These are phyloP conservation scores for Paratrypauchen microcephalus DNA, from an alignment of 2,797 vertebrate species.

Conservation along the genomic window DNA sequence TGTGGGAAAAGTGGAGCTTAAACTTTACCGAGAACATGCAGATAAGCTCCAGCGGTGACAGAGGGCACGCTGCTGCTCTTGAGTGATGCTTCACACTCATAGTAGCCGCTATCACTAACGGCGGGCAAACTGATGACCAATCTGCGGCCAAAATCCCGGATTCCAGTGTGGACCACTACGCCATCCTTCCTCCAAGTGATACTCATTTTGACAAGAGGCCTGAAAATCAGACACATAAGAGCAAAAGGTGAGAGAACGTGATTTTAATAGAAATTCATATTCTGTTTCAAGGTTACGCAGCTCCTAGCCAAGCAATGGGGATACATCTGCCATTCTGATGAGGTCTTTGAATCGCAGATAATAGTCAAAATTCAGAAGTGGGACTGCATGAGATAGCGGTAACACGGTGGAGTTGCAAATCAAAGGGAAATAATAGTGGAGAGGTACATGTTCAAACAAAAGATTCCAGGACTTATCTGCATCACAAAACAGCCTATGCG, in stretches of 20 bases:
- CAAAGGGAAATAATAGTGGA: slow-evolving; percentile 52
- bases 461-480: slow-evolving; percentile 50
- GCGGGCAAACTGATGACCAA: slow-evolving; percentile 87
- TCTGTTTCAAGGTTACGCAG: slow-evolving; percentile 67
- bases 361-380: slow-evolving; percentile 57
- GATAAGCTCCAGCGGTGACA: slow-evolving; percentile 80
- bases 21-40: slow-evolving; percentile 86
- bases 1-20: slow-evolving; percentile 1
- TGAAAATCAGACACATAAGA: slow-evolving; percentile 56
- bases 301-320: slow-evolving; percentile 46
- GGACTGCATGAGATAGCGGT: slow-evolving; percentile 45
- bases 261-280: slow-evolving; percentile 65
- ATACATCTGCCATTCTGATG: slow-evolving; percentile 72
- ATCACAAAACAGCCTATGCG: slow-evolving; percentile 45
- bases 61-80: slow-evolving; percentile 88
- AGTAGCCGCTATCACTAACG: slow-evolving; percentile 86
- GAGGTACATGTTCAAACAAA: slow-evolving; percentile 63
- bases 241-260: slow-evolving; percentile 20
- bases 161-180: slow-evolving; percentile 77
- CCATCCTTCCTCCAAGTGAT: slow-evolving; percentile 93
- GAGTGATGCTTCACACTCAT: slow-evolving; percentile 90
- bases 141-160: slow-evolving; percentile 89
- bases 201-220: slow-evolving; percentile 92
- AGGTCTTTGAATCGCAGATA: slow-evolving; percentile 71
- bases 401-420: slow-evolving; percentile 58